Base-by-base conservation (phyloP, 2,113 vertebrate species). In the Pachypanchax playfairii region DNA sequence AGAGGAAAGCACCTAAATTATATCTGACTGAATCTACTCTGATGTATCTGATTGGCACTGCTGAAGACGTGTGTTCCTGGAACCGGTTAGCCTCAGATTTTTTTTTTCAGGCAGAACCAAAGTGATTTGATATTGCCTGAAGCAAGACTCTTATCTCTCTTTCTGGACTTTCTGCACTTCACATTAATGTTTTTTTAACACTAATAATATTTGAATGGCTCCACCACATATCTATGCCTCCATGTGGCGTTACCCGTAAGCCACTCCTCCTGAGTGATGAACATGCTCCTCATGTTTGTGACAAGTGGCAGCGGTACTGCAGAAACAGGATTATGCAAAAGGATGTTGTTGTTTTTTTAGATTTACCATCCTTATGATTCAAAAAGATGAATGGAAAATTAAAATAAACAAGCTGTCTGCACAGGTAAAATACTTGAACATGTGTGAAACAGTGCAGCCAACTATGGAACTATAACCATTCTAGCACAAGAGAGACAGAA, bases 151-250 rank as follows among this genome's bases (percentile, higher is more conserved):
- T 54, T 36, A 22, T 42, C 51, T 47, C 36, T 54, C 65, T 33
- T 41, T 58, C 47, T 66, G 25, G 73, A 54, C 65, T 33, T 41
- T 58, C 47, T 66, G 25, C 73, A 43, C 18, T 58, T 20, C 11
- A 35, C 38, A 79, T 69, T 79, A 67, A 38, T 31, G 21, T 47
- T 63, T 48, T 52, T 71, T 68, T 75, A 57, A 53, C 75, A 56
- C 56, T 50, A 57, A 26, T 1, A 20, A n/a, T 24, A 74, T 55
- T 62, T n/a, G 72, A 73, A 89, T 86, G 53, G 54, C 66, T 87
- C 63, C 65, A 71, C 47, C 86, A 87, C 75, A 85, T 88, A 80
- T 77, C 48, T 58, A 64, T 67, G 64, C 60, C 55, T 84, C 54
- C 64, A 66, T 15, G 52, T 42, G 67, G 44, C 56, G 67, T 73